A percentile compares a stretch with the other conserved stretches of the same genome.
Conservation (phyloP, 2,113 vertebrate species). For the Poeciliopsis prolifica region DNA sequence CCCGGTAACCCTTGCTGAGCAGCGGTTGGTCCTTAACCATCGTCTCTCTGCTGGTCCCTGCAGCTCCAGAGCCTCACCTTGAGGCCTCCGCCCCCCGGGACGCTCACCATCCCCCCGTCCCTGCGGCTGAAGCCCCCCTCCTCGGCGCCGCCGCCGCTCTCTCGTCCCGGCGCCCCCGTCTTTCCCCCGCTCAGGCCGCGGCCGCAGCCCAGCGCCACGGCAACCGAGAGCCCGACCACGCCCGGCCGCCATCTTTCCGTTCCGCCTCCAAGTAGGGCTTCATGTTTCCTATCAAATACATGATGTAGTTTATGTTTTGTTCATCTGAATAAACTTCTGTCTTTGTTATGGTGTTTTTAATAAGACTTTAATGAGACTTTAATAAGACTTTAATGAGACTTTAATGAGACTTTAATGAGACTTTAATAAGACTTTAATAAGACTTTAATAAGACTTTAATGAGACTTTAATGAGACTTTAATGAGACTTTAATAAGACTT, state of each 20-base stretch:
- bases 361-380: too few species aligned
- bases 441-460: too few species aligned
- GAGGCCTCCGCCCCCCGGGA: constrained; percentile 69
- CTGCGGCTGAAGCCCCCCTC: constrained; percentile 68
- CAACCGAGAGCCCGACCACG: constrained; percentile 52
- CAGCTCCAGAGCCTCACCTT: constrained; percentile 79
- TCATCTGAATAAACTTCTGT: background rate
- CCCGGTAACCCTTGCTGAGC: constrained; percentile 21
- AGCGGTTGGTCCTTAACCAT: background rate
- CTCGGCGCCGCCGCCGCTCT: constrained; percentile 60
- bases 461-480: too few species aligned
- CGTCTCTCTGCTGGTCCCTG: constrained; percentile 4
- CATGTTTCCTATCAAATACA: too few species aligned
- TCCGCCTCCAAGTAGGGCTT: constrained; percentile 76
- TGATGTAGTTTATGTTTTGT: background rate
- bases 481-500: too few species aligned
- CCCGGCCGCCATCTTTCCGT: constrained; percentile 73
- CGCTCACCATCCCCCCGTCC: constrained; percentile 75
- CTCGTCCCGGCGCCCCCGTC: constrained; percentile 58
- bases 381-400: too few species aligned
- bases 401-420: too few species aligned
- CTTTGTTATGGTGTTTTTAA: too few species aligned
- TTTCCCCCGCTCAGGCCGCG: constrained; percentile 75
- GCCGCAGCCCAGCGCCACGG: constrained; percentile 54
- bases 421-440: too few species aligned